These are phyloP conservation scores for Arrhamphus sclerolepis DNA, from an alignment of 2,797 vertebrate genomes.

Conservation along the genomic window DNA sequence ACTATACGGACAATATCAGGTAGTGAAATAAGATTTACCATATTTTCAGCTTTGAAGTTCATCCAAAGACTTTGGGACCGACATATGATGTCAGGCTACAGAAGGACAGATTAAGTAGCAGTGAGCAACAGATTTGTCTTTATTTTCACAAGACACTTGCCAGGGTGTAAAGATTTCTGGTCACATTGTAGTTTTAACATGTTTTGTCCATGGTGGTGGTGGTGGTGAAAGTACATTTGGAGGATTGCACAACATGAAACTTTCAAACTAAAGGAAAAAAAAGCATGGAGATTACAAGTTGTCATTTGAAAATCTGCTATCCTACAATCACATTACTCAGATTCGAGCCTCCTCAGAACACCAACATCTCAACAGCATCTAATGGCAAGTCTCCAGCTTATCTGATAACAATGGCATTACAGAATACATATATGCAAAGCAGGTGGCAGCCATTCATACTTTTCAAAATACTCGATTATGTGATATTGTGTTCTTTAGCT, in stretches of 20 bases:
- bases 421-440: no score
- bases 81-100: constrained; percentile 52
- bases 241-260: constrained; percentile 28
- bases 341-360: not conserved
- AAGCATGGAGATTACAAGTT: constrained; percentile 1
- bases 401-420: no score
- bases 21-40: constrained; percentile 63
- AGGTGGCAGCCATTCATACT: no score
- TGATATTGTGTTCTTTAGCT: no score
- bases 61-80: constrained; percentile 58
- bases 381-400: no score
- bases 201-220: no score
- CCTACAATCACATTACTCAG: not conserved
- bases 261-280: constrained; percentile 14
- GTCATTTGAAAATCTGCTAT: constrained; percentile 14
- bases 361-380: not conserved
- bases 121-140: constrained; percentile 37
- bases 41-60: constrained; percentile 72
- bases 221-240: constrained; percentile 16
- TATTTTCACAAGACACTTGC: constrained; percentile 44
- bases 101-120: constrained; percentile 39
- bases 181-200: constrained; percentile 35
- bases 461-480: no score
- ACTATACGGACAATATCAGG: constrained; percentile 59
- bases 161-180: constrained; percentile 37